A percentile compares a stretch with the other conserved stretches of the same genome.
Evolutionary conservation across 2,113 vertebrate species (phyloP).

Genomic region (Galemys pyrenaicus): DNA sequence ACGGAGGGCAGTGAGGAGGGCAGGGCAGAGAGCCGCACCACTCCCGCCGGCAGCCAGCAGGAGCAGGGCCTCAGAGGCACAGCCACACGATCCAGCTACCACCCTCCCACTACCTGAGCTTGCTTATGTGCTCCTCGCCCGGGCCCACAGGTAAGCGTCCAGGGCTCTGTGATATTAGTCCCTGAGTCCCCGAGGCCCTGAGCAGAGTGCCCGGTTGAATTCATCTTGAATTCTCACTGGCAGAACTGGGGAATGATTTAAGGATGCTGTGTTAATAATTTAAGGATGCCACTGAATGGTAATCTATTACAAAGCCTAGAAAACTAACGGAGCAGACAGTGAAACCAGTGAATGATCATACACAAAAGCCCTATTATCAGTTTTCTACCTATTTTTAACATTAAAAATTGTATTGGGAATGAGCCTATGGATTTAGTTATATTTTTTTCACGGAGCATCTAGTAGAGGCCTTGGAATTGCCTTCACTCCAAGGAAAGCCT

Average conservation of each 20-base stretch:
- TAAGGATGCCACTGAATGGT: neutral
- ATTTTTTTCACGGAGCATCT: neutral
- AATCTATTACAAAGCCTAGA: neutral
- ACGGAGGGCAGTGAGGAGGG: neutral
- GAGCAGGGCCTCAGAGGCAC: neutral
- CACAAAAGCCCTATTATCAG: neutral
- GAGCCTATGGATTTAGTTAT: neutral
- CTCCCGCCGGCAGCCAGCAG: neutral
- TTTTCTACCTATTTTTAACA: neutral
- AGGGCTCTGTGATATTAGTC: rapidly evolving
- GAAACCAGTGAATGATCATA: neutral
- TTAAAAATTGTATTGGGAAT: neutral
- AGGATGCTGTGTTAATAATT: neutral
- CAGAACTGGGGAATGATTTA: neutral
- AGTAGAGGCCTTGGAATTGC: neutral
- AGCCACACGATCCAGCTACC: neutral
- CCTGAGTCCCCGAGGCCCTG: neutral
- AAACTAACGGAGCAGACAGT: neutral
- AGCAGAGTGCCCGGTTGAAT: neutral
- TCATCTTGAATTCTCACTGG: neutral
- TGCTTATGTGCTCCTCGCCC: neutral
- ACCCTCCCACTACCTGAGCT: neutral
- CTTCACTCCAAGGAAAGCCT: neutral
- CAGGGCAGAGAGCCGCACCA: neutral
- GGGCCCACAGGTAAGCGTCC: neutral